Conservation (phyloP, 2,113 vertebrate genomes). For the Sclerurus mexicanus region DNA sequence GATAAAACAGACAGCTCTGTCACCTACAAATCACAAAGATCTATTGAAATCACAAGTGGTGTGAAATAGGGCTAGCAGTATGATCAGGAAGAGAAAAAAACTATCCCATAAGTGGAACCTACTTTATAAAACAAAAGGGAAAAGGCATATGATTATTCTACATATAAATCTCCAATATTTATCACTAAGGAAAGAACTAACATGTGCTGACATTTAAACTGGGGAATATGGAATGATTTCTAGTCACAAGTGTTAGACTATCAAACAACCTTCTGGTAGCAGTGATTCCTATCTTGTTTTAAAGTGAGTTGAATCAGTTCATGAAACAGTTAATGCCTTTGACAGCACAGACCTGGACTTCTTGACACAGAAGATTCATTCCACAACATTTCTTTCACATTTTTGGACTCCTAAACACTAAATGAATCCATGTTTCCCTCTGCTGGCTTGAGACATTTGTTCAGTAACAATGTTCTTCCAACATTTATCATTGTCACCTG, state of each 20-base stretch:
- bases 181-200: neutral
- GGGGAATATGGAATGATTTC: neutral
- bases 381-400: neutral
- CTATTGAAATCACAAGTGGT: neutral
- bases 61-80: neutral
- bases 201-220: neutral
- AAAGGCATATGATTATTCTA: neutral
- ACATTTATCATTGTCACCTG: slow-evolving; percentile 7
- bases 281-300: neutral
- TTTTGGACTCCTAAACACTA: neutral
- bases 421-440: neutral
- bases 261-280: neutral
- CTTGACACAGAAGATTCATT: neutral
- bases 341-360: neutral
- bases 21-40: neutral
- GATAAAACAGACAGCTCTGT: neutral
- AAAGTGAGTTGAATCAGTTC: neutral
- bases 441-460: neutral
- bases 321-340: neutral
- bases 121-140: neutral
- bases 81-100: neutral
- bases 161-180: neutral
- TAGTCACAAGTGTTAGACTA: neutral
- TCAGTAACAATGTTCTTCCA: neutral
- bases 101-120: neutral